phyloP scores from a whole-genome alignment of 64 coral and sea anemone genomes.

The Dendronephthya gigantea region DNA sequence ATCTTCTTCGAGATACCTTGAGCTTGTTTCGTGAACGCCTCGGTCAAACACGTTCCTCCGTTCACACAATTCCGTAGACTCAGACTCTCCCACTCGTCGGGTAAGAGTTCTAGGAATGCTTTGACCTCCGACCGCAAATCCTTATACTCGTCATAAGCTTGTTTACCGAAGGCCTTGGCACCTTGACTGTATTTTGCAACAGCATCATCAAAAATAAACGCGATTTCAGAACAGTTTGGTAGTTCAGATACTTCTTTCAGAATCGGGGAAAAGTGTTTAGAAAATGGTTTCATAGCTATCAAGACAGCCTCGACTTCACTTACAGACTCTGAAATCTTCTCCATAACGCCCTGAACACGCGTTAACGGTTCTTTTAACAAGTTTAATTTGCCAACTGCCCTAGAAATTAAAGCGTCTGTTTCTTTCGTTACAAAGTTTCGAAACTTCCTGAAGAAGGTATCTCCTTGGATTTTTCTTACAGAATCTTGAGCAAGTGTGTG shows the following conservation, averaged over 20 bases:
- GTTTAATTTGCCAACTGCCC: neutral
- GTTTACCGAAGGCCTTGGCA: neutral
- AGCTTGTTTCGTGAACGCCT: neutral
- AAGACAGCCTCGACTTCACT: neutral
- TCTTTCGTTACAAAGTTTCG: conserved; percentile 21
- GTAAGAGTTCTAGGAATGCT: neutral
- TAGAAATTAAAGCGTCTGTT: neutral
- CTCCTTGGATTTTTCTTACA: conserved; percentile 46
- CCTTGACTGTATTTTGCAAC: neutral
- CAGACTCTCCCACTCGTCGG: neutral
- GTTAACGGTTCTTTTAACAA: neutral
- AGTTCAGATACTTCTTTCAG: neutral
- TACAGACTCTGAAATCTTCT: conserved; percentile 2
- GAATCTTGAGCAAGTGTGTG: conserved; percentile 37
- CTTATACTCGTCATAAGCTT: neutral
- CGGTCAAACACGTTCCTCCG: conserved; percentile 7
- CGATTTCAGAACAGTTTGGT: neutral
- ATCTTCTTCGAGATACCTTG: neutral
- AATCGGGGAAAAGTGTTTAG: conserved; percentile 1
- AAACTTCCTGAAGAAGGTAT: conserved; percentile 44
- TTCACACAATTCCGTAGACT: neutral
- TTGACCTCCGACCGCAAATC: neutral
- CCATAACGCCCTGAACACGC: neutral
- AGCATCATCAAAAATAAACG: neutral
- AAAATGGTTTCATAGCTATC: neutral